phyloP scores from a whole-genome alignment of 1,140 invertebrate species.

The Nephila pilipes region DNA sequence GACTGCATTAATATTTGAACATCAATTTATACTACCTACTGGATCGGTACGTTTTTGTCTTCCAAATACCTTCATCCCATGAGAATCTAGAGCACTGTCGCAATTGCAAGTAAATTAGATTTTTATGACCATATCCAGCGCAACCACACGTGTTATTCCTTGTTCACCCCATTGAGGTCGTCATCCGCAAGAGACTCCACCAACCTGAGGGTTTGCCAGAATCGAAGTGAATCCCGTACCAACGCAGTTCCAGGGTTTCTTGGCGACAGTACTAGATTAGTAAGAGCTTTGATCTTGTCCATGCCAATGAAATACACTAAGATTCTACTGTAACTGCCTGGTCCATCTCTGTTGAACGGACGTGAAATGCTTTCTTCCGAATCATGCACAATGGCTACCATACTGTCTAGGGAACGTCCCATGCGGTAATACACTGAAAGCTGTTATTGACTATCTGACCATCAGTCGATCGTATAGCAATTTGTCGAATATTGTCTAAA shows the following conservation, averaged over 20 bases:
- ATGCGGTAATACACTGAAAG: slow-evolving; percentile 78
- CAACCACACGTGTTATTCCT: slow-evolving; percentile 76
- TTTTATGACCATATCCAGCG: slow-evolving; percentile 37
- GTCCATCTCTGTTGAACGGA: slow-evolving; percentile 65
- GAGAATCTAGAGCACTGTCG: slow-evolving; percentile 75
- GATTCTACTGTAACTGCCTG: slow-evolving; percentile 74
- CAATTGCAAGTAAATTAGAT: slow-evolving; percentile 77
- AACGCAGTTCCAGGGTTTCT: slow-evolving; percentile 77
- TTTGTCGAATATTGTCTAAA: slow-evolving; percentile 67
- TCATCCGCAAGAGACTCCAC: slow-evolving; percentile 77
- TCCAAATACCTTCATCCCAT: slow-evolving; percentile 76
- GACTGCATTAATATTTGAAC: neutral
- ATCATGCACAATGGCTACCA: slow-evolving; percentile 78
- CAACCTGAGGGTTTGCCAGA: slow-evolving; percentile 75
- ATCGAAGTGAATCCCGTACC: slow-evolving; percentile 78
- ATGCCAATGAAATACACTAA: slow-evolving; percentile 77
- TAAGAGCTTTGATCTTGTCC: slow-evolving; percentile 76
- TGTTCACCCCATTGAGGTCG: slow-evolving; percentile 76
- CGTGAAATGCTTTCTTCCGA: slow-evolving; percentile 78
- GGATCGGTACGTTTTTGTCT: slow-evolving; percentile 73
- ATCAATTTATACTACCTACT: slow-evolving; percentile 53
- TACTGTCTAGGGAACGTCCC: neutral
- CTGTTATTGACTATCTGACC: slow-evolving; percentile 69
- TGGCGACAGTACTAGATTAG: slow-evolving; percentile 77
- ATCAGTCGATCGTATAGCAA: slow-evolving; percentile 78